A percentile compares a stretch with the other conserved stretches of the same genome.
Evolutionary conservation across 2,113 vertebrate genomes (phyloP).

Genomic region (Rhizomys pruinosus): DNA sequence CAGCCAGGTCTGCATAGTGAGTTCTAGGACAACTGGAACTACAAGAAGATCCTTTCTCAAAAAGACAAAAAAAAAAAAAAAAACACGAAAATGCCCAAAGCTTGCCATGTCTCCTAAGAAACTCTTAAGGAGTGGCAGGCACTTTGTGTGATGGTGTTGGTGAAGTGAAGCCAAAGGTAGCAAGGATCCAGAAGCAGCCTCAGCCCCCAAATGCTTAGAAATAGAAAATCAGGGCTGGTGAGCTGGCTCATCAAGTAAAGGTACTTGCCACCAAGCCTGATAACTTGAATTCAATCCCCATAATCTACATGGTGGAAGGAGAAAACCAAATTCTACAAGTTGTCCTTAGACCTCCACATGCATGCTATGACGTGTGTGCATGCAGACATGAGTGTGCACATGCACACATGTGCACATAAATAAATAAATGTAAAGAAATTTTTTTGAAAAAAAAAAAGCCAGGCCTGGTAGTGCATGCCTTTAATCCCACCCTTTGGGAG

Average conservation of each 20-base stretch:
- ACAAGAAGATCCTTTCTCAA: no score
- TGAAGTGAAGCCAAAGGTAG: not conserved
- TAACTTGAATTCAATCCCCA: not conserved
- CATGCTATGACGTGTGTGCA: not conserved
- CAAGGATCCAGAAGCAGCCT: not conserved
- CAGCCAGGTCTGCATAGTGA: no score
- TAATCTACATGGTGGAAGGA: not conserved
- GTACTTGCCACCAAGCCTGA: not conserved
- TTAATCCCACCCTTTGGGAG: no score
- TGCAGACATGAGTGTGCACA: not conserved
- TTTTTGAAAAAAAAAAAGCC: not conserved
- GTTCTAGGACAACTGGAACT: no score
- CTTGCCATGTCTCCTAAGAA: rapidly evolving
- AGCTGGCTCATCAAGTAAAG: not conserved
- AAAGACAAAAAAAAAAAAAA: no score
- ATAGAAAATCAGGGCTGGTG: not conserved
- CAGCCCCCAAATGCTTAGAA: not conserved
- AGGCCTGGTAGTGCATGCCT: no score
- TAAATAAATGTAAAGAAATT: not conserved
- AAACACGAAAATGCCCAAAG: not conserved
- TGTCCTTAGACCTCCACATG: not conserved
- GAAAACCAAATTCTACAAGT: not conserved
- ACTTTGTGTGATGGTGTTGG: not conserved
- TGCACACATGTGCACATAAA: not conserved
- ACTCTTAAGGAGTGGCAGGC: not conserved